A percentile compares a stretch with the other conserved stretches of the same genome.
Conservation (phyloP, 2,888 invertebrate species). For the Pristionchus entomophagus region DNA sequence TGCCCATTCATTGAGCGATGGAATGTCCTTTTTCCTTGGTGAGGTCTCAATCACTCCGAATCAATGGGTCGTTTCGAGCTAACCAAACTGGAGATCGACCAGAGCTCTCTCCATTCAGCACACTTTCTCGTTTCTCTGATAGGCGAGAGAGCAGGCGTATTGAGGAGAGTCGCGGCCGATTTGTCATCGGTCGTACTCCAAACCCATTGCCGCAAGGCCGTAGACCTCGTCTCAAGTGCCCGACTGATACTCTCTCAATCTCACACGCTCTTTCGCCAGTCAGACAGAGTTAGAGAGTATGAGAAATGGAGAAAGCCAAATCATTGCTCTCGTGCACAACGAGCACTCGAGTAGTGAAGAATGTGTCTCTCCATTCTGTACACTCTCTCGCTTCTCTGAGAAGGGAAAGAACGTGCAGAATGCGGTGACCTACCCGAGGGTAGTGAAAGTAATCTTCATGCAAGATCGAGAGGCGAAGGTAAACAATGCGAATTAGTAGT, state of each 20-base stretch:
- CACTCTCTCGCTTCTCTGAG: too few species aligned
- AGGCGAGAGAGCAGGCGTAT: too few species aligned
- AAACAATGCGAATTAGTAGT: conserved; percentile 13
- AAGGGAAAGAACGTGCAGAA: too few species aligned
- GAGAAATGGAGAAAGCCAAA: neutral
- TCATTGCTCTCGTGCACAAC: neutral
- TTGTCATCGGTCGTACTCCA: too few species aligned
- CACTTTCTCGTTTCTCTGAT: neutral
- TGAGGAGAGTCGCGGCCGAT: too few species aligned
- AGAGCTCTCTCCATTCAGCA: neutral
- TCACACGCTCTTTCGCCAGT: neutral
- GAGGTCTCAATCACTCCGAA: neutral
- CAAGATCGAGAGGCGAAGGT: neutral
- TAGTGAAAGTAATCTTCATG: too few species aligned
- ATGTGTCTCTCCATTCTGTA: too few species aligned
- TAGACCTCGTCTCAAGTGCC: neutral
- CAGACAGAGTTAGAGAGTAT: neutral
- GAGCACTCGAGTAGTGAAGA: too few species aligned
- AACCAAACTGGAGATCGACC: neutral
- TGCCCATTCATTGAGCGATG: too few species aligned
- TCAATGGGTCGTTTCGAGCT: conserved; percentile 26
- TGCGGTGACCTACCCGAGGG: too few species aligned
- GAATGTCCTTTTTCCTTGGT: neutral
- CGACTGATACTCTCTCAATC: neutral
- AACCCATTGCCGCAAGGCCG: neutral